Evolutionary conservation across 2,888 invertebrate species (phyloP).

Genomic region (Athalia rosae): DNA sequence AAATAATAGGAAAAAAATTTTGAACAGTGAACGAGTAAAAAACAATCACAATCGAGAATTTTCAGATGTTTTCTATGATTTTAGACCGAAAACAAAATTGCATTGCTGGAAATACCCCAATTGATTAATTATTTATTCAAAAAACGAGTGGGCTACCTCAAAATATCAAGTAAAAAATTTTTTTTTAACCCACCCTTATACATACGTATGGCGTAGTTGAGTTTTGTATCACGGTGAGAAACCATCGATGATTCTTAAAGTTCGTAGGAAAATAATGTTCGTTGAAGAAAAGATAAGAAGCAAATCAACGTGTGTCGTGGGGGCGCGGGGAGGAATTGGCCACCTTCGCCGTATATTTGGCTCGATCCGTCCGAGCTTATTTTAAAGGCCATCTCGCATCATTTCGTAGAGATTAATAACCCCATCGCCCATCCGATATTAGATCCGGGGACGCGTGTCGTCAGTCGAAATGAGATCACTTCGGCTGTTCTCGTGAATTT

Average conservation of each 20-base stretch:
- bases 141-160: too few relatives aligned
- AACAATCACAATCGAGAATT: too few relatives aligned
- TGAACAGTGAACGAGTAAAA: too few relatives aligned
- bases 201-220: background rate
- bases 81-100: too few relatives aligned
- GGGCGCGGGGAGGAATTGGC: conserved; percentile 61
- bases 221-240: background rate
- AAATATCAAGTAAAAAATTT: too few relatives aligned
- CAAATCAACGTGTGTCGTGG: conserved; percentile 65
- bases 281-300: conserved; percentile 15
- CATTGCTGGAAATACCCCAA: too few relatives aligned
- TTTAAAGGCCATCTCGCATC: conserved; percentile 40
- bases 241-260: background rate
- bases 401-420: conserved; percentile 21
- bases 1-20: too few relatives aligned
- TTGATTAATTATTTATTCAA: too few relatives aligned
- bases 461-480: background rate
- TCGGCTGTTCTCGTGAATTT: too few relatives aligned
- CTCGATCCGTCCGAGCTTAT: conserved; percentile 50
- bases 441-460: background rate
- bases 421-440: conserved; percentile 5
- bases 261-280: background rate
- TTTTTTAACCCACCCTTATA: too few relatives aligned
- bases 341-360: conserved; percentile 59
- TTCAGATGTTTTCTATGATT: too few relatives aligned